These are phyloP conservation scores for Heterotilapia buettikoferi DNA, from an alignment of 2,113 vertebrate genomes.

Conservation along the genomic window DNA sequence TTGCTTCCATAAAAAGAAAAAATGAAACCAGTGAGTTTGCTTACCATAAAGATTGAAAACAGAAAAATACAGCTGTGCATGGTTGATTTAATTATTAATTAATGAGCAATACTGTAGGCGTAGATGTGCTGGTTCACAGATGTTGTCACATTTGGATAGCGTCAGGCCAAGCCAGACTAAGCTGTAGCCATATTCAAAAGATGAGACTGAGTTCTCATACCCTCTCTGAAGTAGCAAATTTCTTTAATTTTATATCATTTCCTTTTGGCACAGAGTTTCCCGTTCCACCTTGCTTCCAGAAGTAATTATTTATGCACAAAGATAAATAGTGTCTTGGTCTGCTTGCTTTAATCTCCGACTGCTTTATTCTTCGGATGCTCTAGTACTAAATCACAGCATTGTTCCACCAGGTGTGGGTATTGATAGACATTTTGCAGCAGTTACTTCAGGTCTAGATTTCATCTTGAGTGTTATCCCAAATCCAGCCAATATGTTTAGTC, in stretches of 20 bases:
- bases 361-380: neutral
- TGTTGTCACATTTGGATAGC: neutral
- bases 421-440: conserved; percentile 25
- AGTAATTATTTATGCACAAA: neutral
- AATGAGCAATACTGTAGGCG: neutral
- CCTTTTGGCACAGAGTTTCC: neutral
- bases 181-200: neutral
- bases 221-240: neutral
- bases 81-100: neutral
- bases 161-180: neutral
- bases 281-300: neutral
- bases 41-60: neutral
- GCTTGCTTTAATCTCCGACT: neutral
- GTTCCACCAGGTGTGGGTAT: conserved; percentile 27
- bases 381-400: neutral
- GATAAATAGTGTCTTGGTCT: neutral
- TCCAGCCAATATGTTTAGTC: conserved; percentile 26
- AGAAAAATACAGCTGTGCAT: neutral
- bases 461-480: conserved; percentile 37
- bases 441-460: conserved; percentile 52
- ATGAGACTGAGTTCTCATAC: neutral
- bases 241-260: neutral
- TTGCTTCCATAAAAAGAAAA: neutral
- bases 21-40: neutral
- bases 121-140: neutral